phyloP scores from a whole-genome alignment of 1,140 invertebrate genomes.

The Ephestia elutella region DNA sequence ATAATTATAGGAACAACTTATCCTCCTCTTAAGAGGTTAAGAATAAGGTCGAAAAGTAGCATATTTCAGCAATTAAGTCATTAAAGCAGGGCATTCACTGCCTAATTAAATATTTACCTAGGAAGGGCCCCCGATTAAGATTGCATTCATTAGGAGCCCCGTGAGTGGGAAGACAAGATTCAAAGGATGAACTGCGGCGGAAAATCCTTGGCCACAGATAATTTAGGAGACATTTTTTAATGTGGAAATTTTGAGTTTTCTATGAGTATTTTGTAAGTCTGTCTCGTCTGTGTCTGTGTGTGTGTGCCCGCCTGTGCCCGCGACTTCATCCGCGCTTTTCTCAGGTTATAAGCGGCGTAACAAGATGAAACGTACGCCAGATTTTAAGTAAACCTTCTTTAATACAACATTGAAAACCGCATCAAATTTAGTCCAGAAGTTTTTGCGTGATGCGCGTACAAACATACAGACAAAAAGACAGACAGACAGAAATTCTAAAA shows the following conservation, averaged over 20 bases:
- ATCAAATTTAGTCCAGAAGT: no score
- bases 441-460: no score
- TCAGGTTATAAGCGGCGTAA: no score
- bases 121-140: conserved; percentile 48
- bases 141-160: conserved; percentile 40
- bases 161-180: conserved; percentile 6
- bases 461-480: no score
- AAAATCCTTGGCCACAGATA: not conserved
- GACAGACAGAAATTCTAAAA: no score
- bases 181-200: not conserved
- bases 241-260: not conserved
- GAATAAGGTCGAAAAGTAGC: conserved; percentile 2
- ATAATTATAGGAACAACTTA: not conserved
- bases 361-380: no score
- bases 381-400: no score
- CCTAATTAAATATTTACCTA: conserved; percentile 55
- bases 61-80: conserved; percentile 50
- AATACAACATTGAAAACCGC: no score
- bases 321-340: no score
- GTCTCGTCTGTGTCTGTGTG: no score
- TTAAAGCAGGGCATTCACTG: conserved; percentile 34
- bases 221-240: not conserved
- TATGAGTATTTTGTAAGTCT: not conserved
- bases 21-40: not conserved
- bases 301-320: no score